Percentiles rank a stretch among this genome's conserved stretches.
Conservation (phyloP, 2,113 vertebrate genomes). For the Triplophysa rosa region DNA sequence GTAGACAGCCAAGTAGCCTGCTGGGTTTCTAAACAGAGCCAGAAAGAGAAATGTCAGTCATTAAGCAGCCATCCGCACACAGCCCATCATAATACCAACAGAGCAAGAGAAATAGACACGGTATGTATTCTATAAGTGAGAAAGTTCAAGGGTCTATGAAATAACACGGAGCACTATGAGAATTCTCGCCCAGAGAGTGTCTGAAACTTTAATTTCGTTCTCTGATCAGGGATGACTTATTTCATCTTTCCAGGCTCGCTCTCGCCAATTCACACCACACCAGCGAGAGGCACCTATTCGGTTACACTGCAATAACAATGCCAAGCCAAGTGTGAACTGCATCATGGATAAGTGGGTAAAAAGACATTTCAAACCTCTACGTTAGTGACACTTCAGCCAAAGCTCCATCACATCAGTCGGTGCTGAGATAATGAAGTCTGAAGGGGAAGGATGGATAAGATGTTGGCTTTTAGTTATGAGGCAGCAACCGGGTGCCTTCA, state of each 20-base stretch:
- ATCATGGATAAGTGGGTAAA: slow-evolving; percentile 45
- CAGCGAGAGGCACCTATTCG: slow-evolving; percentile 24
- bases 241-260: slow-evolving; percentile 12
- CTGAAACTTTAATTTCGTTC: slow-evolving; percentile 27
- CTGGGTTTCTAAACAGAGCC: neutral
- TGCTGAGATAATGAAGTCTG: slow-evolving; percentile 59
- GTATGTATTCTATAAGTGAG: slow-evolving; percentile 3
- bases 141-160: neutral
- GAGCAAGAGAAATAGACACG: neutral
- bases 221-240: slow-evolving; percentile 32
- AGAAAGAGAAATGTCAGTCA: neutral
- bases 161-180: slow-evolving; percentile 1
- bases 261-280: slow-evolving; percentile 53
- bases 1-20: neutral
- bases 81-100: neutral
- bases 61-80: neutral
- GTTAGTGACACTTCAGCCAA: slow-evolving; percentile 6
- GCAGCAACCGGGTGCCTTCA: slow-evolving; percentile 57
- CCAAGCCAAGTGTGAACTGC: slow-evolving; percentile 41
- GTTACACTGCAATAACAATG: slow-evolving; percentile 39
- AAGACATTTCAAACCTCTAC: slow-evolving; percentile 33
- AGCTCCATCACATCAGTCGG: slow-evolving; percentile 40
- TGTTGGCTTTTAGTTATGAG: slow-evolving; percentile 60
- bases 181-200: neutral
- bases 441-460: slow-evolving; percentile 60